Conservation (phyloP, 2,888 invertebrate genomes). For the Rhagophthalmus giganteus region DNA sequence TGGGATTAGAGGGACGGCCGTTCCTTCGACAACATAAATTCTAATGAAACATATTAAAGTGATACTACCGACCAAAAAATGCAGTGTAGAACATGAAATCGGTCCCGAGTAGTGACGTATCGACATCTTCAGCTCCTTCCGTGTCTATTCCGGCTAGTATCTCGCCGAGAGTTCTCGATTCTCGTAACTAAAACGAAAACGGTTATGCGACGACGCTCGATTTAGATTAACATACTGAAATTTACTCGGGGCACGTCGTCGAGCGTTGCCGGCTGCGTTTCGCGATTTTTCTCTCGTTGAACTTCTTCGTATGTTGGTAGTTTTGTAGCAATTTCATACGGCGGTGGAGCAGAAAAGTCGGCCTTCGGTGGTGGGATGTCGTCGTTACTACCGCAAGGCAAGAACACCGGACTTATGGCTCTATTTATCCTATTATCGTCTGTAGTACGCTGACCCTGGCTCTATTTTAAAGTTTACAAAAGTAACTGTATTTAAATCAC, state of each 20-base stretch:
- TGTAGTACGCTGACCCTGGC: not conserved
- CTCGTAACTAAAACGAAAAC: conserved; percentile 40
- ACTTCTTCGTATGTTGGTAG: conserved; percentile 92
- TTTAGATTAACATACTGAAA: too few relatives aligned
- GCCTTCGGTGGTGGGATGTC: conserved; percentile 82
- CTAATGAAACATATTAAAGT: conserved; percentile 1
- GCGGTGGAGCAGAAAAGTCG: conserved; percentile 85
- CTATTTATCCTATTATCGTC: conserved; percentile 9
- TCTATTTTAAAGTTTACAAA: not conserved
- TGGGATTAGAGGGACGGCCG: too few relatives aligned
- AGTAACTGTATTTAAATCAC: not conserved
- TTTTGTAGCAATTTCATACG: conserved; percentile 80
- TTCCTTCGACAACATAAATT: too few relatives aligned
- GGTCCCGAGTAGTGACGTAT: conserved; percentile 83
- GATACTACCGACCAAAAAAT: conserved; percentile 72
- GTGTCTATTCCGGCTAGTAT: conserved; percentile 77
- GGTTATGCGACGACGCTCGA: too few relatives aligned
- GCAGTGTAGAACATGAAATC: conserved; percentile 93
- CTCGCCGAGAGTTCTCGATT: conserved; percentile 45
- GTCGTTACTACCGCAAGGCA: conserved; percentile 51
- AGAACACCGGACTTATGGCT: conserved; percentile 23
- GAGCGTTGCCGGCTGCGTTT: conserved; percentile 58
- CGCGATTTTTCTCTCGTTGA: conserved; percentile 81
- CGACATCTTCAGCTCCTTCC: conserved; percentile 73
- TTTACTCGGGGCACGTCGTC: conserved; percentile 20